A percentile compares a stretch with the other conserved stretches of the same genome.
phyloP scores from a whole-genome alignment of 2,888 invertebrate species.

The Hydraecia micacea region DNA sequence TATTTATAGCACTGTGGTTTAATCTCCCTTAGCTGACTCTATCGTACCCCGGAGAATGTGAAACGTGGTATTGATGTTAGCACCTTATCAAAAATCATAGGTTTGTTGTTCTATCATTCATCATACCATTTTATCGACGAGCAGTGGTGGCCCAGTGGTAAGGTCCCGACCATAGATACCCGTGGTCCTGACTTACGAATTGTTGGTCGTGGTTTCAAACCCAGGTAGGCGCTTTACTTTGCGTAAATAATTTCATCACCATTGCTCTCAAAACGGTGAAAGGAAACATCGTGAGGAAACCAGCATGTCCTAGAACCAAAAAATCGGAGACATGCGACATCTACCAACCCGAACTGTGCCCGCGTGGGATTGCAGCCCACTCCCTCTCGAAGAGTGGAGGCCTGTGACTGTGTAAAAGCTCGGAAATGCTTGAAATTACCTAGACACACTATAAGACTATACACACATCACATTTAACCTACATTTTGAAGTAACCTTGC shows the following conservation, averaged over 20 bases:
- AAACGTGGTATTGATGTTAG: constrained; percentile 1
- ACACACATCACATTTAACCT: constrained; percentile 32
- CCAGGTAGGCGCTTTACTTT: not conserved
- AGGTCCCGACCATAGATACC: too few species aligned
- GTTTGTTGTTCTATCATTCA: constrained; percentile 3
- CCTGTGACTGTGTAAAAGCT: not conserved
- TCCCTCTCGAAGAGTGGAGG: too few species aligned
- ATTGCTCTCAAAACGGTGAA: not conserved
- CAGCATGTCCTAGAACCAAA: not conserved
- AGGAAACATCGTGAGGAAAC: too few species aligned
- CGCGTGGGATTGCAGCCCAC: not conserved
- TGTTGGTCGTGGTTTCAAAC: not conserved
- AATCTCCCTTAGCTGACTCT: constrained; percentile 32
- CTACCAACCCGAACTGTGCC: not conserved
- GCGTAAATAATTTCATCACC: not conserved
- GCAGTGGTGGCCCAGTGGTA: not conserved
- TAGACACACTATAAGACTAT: constrained; percentile 1
- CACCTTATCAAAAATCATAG: constrained; percentile 20
- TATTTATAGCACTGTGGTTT: constrained; percentile 50
- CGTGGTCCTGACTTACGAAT: not conserved
- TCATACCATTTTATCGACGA: not conserved
- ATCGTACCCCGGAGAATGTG: constrained; percentile 32
- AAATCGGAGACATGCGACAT: not conserved
- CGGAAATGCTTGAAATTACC: not conserved
- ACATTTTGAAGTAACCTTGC: constrained; percentile 32